Base-by-base conservation (phyloP, 2,797 vertebrate species). In the Labeo calbasu region DNA sequence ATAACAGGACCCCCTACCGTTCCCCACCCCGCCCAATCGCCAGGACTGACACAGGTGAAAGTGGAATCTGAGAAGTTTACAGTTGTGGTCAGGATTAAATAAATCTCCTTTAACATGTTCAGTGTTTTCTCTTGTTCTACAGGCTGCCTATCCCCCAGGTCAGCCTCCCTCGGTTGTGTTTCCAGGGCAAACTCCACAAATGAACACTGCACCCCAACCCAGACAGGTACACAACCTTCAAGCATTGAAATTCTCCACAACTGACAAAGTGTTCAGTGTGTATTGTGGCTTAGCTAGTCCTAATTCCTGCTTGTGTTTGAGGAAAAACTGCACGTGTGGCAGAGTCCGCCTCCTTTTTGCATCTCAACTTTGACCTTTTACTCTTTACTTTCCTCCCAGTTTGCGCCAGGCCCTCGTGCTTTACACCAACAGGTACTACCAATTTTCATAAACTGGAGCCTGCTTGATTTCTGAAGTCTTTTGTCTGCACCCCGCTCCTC, bases 161-260 rank as follows among this genome's bases (percentile, higher is more conserved):
- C 98, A 98, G 92, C 93, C 95, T 87, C 89, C 96, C 90, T 97
- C 98, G 95, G 97, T 99, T 91, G 98, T 99, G 92, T 99, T 96
- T 94, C 95, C 97, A 83, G 94, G 96, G 88, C 95, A 95, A 92
- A 95, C 96, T 93, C 96, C 96, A 95, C 97, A 97, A 97, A 99
- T 99, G 98, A 99, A 97, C 95, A 97, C 97, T 90, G 96, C 97
- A 95, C 96, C 96, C 88, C 98, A 98, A 91, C 95, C 97, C 85
- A 96, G 98, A 94, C 98, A 97, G 97, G 98, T 99, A 97, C 10
- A 43, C 57, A 23, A 50, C n/a, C 25, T 66, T 8, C 4, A 1
- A 40, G 2, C 43, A 9, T 23, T 12, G 25, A 68, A 46, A 82
- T 11, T 2, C 17, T 25, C 21, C 51, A 14, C 0, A 2, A 28